Evolutionary conservation across 1,140 invertebrate species (phyloP).

Genomic region (Rhagoletis pomonella): DNA sequence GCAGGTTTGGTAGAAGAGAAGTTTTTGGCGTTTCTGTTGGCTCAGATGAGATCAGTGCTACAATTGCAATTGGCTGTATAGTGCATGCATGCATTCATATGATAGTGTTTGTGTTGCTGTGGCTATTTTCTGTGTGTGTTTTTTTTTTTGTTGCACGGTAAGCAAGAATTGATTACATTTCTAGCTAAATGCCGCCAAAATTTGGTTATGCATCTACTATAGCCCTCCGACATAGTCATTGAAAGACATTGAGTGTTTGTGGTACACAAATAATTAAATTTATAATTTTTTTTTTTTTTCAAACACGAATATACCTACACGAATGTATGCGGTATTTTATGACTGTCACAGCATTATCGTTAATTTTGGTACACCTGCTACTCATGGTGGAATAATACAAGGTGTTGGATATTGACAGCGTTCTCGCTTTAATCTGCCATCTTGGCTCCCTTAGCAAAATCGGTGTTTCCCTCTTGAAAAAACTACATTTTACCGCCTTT

Average conservation of each 20-base stretch:
- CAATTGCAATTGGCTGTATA: too few relatives aligned
- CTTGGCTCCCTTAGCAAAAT: too few relatives aligned
- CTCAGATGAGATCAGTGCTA: background rate
- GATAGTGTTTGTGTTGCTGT: conserved; percentile 14
- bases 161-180: background rate
- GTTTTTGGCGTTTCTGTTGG: background rate
- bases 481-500: too few relatives aligned
- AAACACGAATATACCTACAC: background rate
- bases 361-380: background rate
- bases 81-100: background rate
- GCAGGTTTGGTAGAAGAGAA: background rate
- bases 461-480: too few relatives aligned
- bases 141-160: background rate
- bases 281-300: background rate
- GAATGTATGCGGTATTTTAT: background rate
- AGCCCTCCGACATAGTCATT: background rate
- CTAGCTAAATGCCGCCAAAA: conserved; percentile 4
- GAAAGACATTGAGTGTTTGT: too few relatives aligned
- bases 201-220: background rate
- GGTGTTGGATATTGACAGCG: too few relatives aligned
- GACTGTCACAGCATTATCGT: background rate
- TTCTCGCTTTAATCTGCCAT: too few relatives aligned
- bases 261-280: background rate
- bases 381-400: too few relatives aligned
- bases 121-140: background rate